Evolutionary conservation across 2,888 invertebrate species (phyloP), one percentile per base, ranked within the genome.

Genomic region (Phengaris arion): DNA sequence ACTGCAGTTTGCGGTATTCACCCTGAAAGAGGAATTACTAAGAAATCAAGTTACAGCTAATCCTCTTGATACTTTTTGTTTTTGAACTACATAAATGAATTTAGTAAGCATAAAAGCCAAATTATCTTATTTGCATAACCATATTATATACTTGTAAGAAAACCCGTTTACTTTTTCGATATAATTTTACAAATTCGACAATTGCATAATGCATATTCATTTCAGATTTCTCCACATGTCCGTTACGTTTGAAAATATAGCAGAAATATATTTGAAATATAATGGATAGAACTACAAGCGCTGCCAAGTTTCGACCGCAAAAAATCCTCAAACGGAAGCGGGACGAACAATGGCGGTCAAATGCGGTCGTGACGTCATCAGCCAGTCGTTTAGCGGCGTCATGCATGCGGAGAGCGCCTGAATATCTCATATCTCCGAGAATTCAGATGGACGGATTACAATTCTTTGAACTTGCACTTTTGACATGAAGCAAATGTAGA

Each of bases 291-390:
- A 46, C 46, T 46, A 15, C 46, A 15, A n/a, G 10, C 22, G 70
- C 15, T 70, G 70, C 70, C 70, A 70, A 70, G 70, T 70, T 70
- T 48, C 51, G 52, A 51, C 70, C 22, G 51, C 51, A 70, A 70
- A 52, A 48, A 52, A 22, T 70, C 51, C 70, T 51, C 70, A 64
- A 64, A 64, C 35, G 70, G 70, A 70, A 51, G 70, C 52, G 70
- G 64, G 12, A 70, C 70, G 52, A 70, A 70, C 70, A 70, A 70
- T 70, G 70, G 70, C 52, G 70, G 48, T 6, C 10, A 10, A 22
- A 51, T 15, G 70, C 70, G 70, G 70, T 70, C 12, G 70, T 70
- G 70, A 70, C 51, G 70, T 70, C 70, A 70, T 15, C 15, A 70
- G 51, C 22, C 9, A 35, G 64, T 64, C 64, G 64, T 64, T 64